Evolutionary conservation across 2,797 vertebrate genomes (phyloP).

Genomic region (Brotula barbata): DNA sequence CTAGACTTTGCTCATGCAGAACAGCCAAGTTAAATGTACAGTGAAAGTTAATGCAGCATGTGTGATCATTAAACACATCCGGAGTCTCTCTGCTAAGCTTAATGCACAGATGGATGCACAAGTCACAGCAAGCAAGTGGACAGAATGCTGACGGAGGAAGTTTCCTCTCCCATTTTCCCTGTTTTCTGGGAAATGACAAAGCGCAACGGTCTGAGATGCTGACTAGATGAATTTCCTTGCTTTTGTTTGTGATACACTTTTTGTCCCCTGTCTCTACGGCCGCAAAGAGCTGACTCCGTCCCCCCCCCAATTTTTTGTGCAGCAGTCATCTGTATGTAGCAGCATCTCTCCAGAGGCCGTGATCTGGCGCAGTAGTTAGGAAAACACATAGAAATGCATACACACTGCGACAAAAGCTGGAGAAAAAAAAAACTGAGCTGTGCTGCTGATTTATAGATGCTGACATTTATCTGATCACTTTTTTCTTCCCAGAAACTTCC

Average conservation of each 20-base stretch:
- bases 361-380: conserved; percentile 39
- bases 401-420: conserved; percentile 48
- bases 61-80: too few relatives aligned
- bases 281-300: conserved; percentile 65
- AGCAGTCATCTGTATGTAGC: conserved; percentile 51
- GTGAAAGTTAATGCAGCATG: too few relatives aligned
- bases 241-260: conserved; percentile 8
- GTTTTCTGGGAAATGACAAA: background rate
- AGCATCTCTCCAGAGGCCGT: conserved; percentile 41
- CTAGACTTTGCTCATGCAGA: too few relatives aligned
- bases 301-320: conserved; percentile 31
- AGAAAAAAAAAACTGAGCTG: conserved; percentile 15
- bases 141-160: conserved; percentile 1
- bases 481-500: conserved; percentile 63
- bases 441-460: background rate
- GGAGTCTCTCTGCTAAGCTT: too few relatives aligned
- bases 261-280: conserved; percentile 20
- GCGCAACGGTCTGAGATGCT: conserved; percentile 38
- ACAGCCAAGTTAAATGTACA: too few relatives aligned
- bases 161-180: background rate
- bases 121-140: background rate
- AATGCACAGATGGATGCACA: background rate
- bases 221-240: conserved; percentile 4
- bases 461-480: conserved; percentile 8
- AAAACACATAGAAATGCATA: conserved; percentile 4